A percentile compares a stretch with the other conserved stretches of the same genome.
Conservation (phyloP, 2,113 vertebrate genomes). For the Ciconia stormi region DNA sequence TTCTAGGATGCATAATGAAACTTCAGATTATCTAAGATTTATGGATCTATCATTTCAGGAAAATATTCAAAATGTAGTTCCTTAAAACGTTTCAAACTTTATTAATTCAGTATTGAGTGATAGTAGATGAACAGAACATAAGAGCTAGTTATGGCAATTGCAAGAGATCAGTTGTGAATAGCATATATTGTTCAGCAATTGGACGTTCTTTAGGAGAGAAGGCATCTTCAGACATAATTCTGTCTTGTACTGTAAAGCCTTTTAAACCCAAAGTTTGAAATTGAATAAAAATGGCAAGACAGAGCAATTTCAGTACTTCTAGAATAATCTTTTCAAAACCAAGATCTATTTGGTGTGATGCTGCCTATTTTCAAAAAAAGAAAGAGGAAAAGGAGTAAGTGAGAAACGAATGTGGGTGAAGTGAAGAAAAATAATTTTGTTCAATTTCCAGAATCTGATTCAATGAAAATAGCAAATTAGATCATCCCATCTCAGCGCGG, state of each 20-base stretch:
- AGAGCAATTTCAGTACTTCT: constrained; percentile 37
- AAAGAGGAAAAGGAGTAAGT: background rate
- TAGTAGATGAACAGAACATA: background rate
- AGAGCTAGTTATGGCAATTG: background rate
- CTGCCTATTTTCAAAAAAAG: background rate
- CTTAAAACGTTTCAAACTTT: constrained; percentile 14
- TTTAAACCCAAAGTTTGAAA: constrained; percentile 41
- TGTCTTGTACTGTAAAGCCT: background rate
- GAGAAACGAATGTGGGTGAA: background rate
- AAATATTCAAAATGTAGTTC: constrained; percentile 3
- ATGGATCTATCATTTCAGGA: background rate
- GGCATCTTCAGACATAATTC: constrained; percentile 25
- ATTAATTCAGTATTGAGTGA: background rate
- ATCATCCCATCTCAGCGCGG: background rate
- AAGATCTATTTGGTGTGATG: background rate
- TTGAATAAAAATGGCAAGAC: constrained; percentile 40
- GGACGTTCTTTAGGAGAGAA: background rate
- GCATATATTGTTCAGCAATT: background rate
- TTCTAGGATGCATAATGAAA: background rate
- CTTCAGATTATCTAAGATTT: background rate
- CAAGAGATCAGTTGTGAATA: constrained; percentile 1
- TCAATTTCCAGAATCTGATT: constrained; percentile 10
- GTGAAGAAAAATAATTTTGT: constrained; percentile 11
- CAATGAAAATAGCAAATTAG: constrained; percentile 19
- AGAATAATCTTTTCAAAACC: constrained; percentile 24